Percentiles rank a stretch among this genome's conserved stretches.
Evolutionary conservation across 1,140 invertebrate genomes (phyloP).

Genomic region (Panulirus ornatus): DNA sequence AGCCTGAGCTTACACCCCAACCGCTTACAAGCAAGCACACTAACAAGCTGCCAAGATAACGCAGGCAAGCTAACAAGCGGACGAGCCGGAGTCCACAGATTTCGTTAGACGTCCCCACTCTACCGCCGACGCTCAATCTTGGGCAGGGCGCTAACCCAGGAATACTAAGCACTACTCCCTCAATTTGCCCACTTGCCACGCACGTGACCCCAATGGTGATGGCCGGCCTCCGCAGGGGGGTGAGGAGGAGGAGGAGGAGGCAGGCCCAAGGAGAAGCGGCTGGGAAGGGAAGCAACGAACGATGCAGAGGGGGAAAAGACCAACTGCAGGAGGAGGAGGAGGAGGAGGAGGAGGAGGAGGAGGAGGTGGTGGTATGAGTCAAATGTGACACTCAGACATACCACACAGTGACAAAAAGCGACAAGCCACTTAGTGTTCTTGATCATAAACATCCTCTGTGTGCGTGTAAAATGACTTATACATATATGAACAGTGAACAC

Average conservation of each 20-base stretch:
- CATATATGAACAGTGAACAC: too few relatives aligned
- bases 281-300: background rate
- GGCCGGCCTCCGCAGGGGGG: background rate
- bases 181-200: constrained; percentile 55
- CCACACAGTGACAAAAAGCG: background rate
- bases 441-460: too few relatives aligned
- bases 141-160: background rate
- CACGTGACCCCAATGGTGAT: constrained; percentile 41
- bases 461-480: too few relatives aligned
- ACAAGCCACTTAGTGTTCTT: background rate
- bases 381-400: background rate
- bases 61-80: too few relatives aligned
- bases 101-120: constrained; percentile 21
- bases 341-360: background rate
- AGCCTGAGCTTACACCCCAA: too few relatives aligned
- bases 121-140: constrained; percentile 50
- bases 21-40: too few relatives aligned
- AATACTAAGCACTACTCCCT: constrained; percentile 49
- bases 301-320: background rate
- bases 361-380: background rate
- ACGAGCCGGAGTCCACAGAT: constrained; percentile 13
- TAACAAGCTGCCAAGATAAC: too few relatives aligned
- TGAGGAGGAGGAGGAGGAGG: background rate
- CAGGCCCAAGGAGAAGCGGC: too few relatives aligned
- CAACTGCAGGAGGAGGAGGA: background rate